Percentiles rank a stretch among this genome's conserved stretches.
phyloP scores from a whole-genome alignment of 2,113 vertebrate genomes.

The Spea bombifrons region DNA sequence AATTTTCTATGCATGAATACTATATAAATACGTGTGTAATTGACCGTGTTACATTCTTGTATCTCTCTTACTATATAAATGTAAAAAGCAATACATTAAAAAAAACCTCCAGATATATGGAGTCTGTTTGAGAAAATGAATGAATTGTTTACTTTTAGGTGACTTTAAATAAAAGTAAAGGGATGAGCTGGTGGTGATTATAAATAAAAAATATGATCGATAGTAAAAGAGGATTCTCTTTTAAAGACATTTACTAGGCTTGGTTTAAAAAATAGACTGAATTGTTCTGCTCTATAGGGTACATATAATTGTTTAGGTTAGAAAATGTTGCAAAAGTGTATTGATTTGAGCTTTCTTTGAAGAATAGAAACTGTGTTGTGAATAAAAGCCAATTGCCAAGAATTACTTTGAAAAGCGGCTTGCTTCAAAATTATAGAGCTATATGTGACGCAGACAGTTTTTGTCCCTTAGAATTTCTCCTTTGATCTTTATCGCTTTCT shows the following conservation, averaged over 20 bases:
- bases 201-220: neutral
- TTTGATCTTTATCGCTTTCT: no score
- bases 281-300: slow-evolving; percentile 42
- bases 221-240: neutral
- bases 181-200: neutral
- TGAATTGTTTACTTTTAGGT: neutral
- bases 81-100: no score
- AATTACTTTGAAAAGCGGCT: neutral
- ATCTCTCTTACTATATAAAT: no score
- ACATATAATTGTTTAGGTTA: slow-evolving; percentile 48
- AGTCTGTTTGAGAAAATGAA: neutral
- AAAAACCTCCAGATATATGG: no score
- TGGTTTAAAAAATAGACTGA: slow-evolving; percentile 31
- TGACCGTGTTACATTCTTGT: no score
- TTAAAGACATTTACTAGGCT: slow-evolving; percentile 4
- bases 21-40: no score
- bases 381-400: slow-evolving; percentile 50
- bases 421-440: slow-evolving; percentile 26
- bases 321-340: slow-evolving; percentile 48
- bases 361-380: slow-evolving; percentile 25
- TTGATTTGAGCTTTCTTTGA: slow-evolving; percentile 49
- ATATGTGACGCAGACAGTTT: no score
- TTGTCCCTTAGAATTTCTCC: no score
- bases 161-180: no score
- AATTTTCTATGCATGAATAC: no score